Percentiles rank a stretch among this genome's conserved stretches.
phyloP scores from a whole-genome alignment of 2,888 invertebrate species.

The Omphaloscelis lunosa region DNA sequence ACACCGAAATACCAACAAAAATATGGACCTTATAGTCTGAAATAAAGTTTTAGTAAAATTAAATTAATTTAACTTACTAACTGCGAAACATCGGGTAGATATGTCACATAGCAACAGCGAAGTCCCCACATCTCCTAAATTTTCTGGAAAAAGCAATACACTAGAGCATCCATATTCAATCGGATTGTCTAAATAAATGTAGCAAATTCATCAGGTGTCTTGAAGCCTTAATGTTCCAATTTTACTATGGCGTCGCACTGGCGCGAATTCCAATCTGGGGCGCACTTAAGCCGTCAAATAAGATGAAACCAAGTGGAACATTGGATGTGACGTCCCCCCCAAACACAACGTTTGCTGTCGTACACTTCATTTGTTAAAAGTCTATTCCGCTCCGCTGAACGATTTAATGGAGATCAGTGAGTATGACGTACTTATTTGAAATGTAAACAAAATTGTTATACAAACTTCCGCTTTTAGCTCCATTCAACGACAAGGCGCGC shows the following conservation, averaged over 20 bases:
- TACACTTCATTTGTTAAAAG: conserved; percentile 79
- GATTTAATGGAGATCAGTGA: conserved; percentile 70
- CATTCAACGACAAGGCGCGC: conserved; percentile 59
- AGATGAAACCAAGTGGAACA: conserved; percentile 81
- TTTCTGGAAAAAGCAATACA: conserved; percentile 33
- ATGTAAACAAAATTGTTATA: conserved; percentile 67
- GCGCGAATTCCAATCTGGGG: conserved; percentile 77
- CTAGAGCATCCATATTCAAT: conserved; percentile 40
- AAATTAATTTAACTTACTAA: too few relatives aligned
- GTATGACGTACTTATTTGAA: conserved; percentile 67
- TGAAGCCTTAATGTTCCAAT: conserved; percentile 48
- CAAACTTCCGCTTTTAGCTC: conserved; percentile 53
- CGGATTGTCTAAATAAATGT: conserved; percentile 53
- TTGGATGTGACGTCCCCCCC: conserved; percentile 78
- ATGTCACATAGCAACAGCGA: neutral
- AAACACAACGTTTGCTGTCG: conserved; percentile 68
- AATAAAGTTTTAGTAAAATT: too few relatives aligned
- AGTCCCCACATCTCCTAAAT: conserved; percentile 15
- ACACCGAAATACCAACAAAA: too few relatives aligned
- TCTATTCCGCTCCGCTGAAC: conserved; percentile 70
- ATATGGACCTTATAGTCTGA: too few relatives aligned
- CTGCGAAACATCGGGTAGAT: neutral
- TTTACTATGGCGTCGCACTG: conserved; percentile 68
- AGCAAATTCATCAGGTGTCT: conserved; percentile 66
- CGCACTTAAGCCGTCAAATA: conserved; percentile 84